These are phyloP conservation scores for Xanthia icteritia DNA, from an alignment of 2,888 invertebrate species.

Conservation along the genomic window DNA sequence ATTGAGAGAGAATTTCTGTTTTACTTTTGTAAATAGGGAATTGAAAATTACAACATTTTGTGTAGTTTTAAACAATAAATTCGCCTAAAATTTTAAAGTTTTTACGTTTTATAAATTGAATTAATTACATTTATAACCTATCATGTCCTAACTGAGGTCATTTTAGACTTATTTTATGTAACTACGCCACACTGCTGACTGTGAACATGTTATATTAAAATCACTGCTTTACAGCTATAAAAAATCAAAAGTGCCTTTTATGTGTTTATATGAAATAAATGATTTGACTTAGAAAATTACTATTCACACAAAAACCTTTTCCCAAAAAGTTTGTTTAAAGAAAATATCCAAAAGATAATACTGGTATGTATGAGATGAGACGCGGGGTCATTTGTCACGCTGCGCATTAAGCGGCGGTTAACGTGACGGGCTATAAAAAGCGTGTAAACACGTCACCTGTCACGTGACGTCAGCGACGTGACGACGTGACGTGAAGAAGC, in stretches of 20 bases:
- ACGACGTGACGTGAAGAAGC: slow-evolving; percentile 63
- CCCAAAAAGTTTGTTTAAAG: slow-evolving; percentile 39
- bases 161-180: background rate
- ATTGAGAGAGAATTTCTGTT: slow-evolving; percentile 51
- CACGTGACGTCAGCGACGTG: slow-evolving; percentile 71
- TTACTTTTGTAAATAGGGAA: slow-evolving; percentile 36
- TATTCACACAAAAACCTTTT: slow-evolving; percentile 13
- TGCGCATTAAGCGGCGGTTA: slow-evolving; percentile 68
- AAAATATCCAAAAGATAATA: slow-evolving; percentile 49
- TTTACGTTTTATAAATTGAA: slow-evolving; percentile 1
- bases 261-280: background rate
- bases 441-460: slow-evolving; percentile 81
- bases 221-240: background rate
- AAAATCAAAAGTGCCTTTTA: background rate
- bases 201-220: background rate
- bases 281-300: background rate
- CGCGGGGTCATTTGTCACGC: slow-evolving; percentile 70
- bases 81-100: background rate
- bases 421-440: slow-evolving; percentile 71
- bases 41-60: slow-evolving; percentile 14
- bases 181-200: background rate
- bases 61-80: background rate
- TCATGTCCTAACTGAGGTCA: background rate
- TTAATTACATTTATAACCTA: too few species aligned
- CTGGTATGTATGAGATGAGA: slow-evolving; percentile 38